phyloP scores from a whole-genome alignment of 2,888 invertebrate species.

The Ceratothoa steindachneri region DNA sequence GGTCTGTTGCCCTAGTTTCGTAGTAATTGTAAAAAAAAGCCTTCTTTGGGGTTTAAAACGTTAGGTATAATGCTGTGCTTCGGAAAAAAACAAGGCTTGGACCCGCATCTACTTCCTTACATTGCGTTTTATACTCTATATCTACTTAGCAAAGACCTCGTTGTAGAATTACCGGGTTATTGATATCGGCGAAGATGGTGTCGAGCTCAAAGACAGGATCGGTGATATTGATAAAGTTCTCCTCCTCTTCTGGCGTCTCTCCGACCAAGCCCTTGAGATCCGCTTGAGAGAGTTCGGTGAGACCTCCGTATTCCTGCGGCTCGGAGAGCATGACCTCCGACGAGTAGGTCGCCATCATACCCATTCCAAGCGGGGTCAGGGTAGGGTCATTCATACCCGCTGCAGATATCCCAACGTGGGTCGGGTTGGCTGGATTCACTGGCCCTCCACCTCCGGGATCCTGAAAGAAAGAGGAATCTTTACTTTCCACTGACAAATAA shows the following conservation, averaged over 20 bases:
- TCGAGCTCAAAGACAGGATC: slow-evolving; percentile 84
- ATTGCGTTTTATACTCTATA: no score
- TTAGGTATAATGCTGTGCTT: no score
- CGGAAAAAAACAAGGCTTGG: no score
- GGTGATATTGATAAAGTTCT: slow-evolving; percentile 74
- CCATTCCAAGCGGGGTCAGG: slow-evolving; percentile 35
- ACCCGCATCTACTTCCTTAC: no score
- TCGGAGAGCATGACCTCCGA: slow-evolving; percentile 10
- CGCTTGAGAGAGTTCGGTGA: slow-evolving; percentile 68
- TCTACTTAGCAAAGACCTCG: no score
- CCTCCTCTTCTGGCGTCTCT: slow-evolving; percentile 65
- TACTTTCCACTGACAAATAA: no score
- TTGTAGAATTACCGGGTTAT: slow-evolving; percentile 6
- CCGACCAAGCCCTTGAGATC: slow-evolving; percentile 68
- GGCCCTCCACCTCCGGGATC: slow-evolving; percentile 36
- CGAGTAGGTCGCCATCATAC: slow-evolving; percentile 30
- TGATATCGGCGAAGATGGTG: slow-evolving; percentile 53
- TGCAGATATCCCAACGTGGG: slow-evolving; percentile 3
- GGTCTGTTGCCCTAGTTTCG: no score
- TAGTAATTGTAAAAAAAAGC: no score
- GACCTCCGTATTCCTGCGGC: slow-evolving; percentile 50
- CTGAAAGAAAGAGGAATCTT: slow-evolving; percentile 14
- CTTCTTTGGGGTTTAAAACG: no score
- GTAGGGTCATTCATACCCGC: slow-evolving; percentile 5
- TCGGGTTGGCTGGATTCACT: neutral